These are phyloP conservation scores for Adineta ricciae DNA, from an alignment of 2,888 invertebrate genomes.

Conservation along the genomic window DNA sequence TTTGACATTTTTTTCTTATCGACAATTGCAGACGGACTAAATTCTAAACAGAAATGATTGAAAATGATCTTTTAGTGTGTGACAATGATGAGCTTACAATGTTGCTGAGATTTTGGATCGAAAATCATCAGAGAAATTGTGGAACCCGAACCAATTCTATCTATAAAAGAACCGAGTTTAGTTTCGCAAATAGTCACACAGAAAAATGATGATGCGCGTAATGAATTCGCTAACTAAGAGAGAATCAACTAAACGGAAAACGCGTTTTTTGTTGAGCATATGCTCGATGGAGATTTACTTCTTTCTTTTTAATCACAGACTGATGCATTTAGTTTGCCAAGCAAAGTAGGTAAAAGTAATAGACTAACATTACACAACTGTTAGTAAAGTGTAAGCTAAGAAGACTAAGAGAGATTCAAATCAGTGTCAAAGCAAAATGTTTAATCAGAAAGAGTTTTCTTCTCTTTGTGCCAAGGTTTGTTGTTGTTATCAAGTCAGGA, in stretches of 20 bases:
- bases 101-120: slow-evolving; percentile 22
- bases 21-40: not conserved
- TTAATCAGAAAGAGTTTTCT: not conserved
- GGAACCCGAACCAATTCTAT: slow-evolving; percentile 22
- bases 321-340: slow-evolving; percentile 18
- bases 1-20: not conserved
- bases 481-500: not conserved
- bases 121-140: slow-evolving; percentile 17
- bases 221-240: no score
- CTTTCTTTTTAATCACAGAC: no score
- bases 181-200: no score
- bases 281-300: no score
- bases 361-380: not conserved
- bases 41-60: not conserved
- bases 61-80: no score
- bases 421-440: not conserved
- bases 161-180: slow-evolving; percentile 25
- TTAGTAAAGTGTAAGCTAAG: not conserved
- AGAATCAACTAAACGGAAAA: no score
- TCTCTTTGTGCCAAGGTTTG: not conserved
- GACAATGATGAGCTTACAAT: not conserved
- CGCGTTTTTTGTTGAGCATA: no score
- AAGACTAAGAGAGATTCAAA: not conserved
- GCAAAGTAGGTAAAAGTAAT: not conserved
- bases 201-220: no score